phyloP scores from a whole-genome alignment of 2,797 vertebrate species.

The Dermochelys coriacea region DNA sequence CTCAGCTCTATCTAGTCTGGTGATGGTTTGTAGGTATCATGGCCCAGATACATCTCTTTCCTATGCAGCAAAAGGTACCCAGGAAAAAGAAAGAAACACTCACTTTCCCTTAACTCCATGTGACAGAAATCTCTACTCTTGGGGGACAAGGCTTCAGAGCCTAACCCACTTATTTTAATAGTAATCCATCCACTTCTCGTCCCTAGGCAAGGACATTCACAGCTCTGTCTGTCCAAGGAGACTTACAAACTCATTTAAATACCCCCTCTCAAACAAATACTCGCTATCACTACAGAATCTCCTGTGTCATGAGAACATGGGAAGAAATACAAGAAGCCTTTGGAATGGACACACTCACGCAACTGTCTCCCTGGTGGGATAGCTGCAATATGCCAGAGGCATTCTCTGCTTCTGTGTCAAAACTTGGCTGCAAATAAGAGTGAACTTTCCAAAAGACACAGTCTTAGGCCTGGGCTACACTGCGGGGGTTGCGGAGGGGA shows the following conservation, averaged over 20 bases:
- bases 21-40: background rate
- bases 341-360: background rate
- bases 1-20: background rate
- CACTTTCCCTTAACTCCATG: background rate
- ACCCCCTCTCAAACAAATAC: background rate
- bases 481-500: too few species aligned
- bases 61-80: background rate
- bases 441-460: constrained; percentile 29
- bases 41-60: background rate
- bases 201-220: background rate
- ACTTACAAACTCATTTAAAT: background rate
- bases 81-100: background rate
- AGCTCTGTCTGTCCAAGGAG: background rate
- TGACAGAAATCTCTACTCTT: background rate
- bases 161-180: background rate
- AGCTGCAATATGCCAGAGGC: background rate
- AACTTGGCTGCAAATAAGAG: constrained; percentile 21
- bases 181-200: background rate
- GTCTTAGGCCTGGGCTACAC: background rate
- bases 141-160: background rate
- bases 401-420: constrained; percentile 19
- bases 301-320: background rate
- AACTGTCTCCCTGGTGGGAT: background rate
- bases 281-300: background rate
- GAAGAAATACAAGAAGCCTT: background rate